Evolutionary conservation across 2,888 invertebrate species (phyloP).

Genomic region (Drosophila mimica): DNA sequence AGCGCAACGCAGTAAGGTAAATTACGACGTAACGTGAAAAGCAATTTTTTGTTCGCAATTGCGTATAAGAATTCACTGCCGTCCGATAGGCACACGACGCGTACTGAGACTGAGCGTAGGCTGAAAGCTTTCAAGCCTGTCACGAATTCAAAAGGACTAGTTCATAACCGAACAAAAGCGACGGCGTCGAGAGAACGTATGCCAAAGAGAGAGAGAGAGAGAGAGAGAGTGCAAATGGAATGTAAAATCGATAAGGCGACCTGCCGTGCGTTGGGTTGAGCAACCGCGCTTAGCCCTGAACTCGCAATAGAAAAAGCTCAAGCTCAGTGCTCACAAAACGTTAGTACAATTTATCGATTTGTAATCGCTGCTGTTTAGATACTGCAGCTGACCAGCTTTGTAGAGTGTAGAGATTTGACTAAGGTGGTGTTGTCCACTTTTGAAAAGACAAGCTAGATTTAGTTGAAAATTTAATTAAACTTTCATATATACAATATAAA

Average conservation of each 20-base stretch:
- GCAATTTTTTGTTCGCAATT: slow-evolving; percentile 3
- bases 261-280: slow-evolving; percentile 57
- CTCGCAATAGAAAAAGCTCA: slow-evolving; percentile 49
- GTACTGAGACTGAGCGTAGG: slow-evolving; percentile 68
- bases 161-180: slow-evolving; percentile 45
- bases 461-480: not conserved
- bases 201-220: slow-evolving; percentile 7
- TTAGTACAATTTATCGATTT: slow-evolving; percentile 56
- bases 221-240: slow-evolving; percentile 9
- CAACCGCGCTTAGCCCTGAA: slow-evolving; percentile 75
- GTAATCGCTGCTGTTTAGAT: slow-evolving; percentile 36
- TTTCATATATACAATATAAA: not conserved
- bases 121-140: slow-evolving; percentile 58
- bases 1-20: slow-evolving; percentile 20
- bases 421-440: not conserved
- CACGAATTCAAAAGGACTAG: slow-evolving; percentile 56
- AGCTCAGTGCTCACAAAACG: slow-evolving; percentile 41
- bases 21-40: slow-evolving; percentile 57
- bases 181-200: slow-evolving; percentile 48
- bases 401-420: slow-evolving; percentile 21
- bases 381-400: slow-evolving; percentile 58
- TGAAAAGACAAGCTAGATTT: not conserved
- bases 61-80: slow-evolving; percentile 47
- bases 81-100: slow-evolving; percentile 67
- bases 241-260: slow-evolving; percentile 54